A percentile compares a stretch with the other conserved stretches of the same genome.
phyloP scores from a whole-genome alignment of 2,888 invertebrate species.

The Parapristionchus giblindavisi region DNA sequence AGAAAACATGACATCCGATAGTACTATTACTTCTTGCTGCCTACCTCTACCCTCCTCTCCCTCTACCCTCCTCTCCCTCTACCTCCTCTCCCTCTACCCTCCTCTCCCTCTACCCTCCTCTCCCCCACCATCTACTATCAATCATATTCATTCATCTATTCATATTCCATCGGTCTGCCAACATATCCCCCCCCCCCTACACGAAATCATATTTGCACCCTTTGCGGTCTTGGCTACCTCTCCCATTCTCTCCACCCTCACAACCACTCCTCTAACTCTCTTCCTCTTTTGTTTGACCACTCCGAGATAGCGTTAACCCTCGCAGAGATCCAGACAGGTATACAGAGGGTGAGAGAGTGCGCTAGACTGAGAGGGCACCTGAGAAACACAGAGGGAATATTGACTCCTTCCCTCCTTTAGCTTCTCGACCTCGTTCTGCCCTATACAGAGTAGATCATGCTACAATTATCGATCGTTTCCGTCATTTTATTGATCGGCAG shows the following conservation, averaged over 20 bases:
- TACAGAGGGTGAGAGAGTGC: too few species aligned
- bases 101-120: background rate
- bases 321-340: too few species aligned
- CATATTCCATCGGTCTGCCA: background rate
- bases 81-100: background rate
- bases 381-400: too few species aligned
- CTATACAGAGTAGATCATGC: too few species aligned
- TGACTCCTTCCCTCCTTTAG: too few species aligned
- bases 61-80: background rate
- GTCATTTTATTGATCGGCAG: too few species aligned
- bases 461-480: too few species aligned
- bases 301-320: background rate
- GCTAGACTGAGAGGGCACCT: too few species aligned
- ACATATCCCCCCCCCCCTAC: background rate
- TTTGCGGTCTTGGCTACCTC: background rate
- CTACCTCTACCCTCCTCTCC: background rate
- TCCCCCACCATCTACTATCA: background rate
- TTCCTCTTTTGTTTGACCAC: background rate
- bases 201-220: background rate
- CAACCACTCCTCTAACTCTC: background rate
- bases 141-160: background rate
- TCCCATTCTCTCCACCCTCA: background rate
- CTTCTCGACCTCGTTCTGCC: too few species aligned
- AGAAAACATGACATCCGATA: background rate
- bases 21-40: background rate